Conservation (phyloP, 2,888 invertebrate species). For the Drosophila meridiana region DNA sequence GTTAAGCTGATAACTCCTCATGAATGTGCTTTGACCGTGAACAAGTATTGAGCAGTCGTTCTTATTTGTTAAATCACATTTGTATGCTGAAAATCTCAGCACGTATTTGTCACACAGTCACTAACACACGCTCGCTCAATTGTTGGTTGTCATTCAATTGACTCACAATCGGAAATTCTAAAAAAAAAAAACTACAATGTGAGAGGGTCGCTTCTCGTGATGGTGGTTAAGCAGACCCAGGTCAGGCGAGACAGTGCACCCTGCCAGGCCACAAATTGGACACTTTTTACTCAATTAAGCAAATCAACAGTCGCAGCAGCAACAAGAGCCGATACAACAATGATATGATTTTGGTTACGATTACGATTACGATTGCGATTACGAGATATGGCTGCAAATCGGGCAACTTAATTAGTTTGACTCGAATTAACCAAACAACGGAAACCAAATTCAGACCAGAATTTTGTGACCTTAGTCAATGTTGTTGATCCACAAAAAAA, state of each 20-base stretch:
- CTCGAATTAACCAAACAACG: conserved; percentile 42
- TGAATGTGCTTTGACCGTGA: neutral
- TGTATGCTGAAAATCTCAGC: conserved; percentile 41
- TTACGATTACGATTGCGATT: conserved; percentile 9
- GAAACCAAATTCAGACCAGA: conserved; percentile 43
- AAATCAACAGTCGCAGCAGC: conserved; percentile 67
- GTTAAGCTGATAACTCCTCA: conserved; percentile 7
- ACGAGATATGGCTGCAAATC: conserved; percentile 14
- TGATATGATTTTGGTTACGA: conserved; percentile 33
- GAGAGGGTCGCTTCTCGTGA: conserved; percentile 12
- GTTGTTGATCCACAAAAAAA: conserved; percentile 66
- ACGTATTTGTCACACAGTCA: conserved; percentile 34
- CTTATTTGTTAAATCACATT: conserved; percentile 3
- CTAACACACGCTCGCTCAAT: conserved; percentile 3
- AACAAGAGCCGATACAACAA: conserved; percentile 23
- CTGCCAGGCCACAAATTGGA: conserved; percentile 69
- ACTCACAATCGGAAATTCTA: conserved; percentile 77
- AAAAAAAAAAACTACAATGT: conserved; percentile 7
- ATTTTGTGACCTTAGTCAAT: conserved; percentile 66
- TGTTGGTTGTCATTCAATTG: conserved; percentile 70
- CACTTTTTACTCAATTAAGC: conserved; percentile 82
- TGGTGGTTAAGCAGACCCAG: conserved; percentile 38
- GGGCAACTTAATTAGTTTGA: conserved; percentile 55
- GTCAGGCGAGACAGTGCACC: conserved; percentile 50
- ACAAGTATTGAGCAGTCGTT: neutral